These are phyloP conservation scores for Cinclus cinclus DNA, from an alignment of 2,113 vertebrate genomes.

Conservation along the genomic window DNA sequence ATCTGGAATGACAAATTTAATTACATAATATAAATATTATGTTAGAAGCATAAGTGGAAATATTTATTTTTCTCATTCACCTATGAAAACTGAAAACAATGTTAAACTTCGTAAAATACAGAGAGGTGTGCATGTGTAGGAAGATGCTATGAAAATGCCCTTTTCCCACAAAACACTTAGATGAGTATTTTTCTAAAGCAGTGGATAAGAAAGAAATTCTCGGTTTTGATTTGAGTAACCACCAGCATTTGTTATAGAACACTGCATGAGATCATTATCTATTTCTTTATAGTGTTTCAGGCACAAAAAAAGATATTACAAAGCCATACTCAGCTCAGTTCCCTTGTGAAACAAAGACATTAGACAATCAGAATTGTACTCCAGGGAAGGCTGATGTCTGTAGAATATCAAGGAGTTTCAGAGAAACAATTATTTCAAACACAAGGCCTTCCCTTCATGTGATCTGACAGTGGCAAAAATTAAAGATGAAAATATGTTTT, in stretches of 20 bases:
- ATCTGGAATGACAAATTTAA: neutral
- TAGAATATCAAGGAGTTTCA: slow-evolving; percentile 69
- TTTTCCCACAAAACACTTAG: neutral
- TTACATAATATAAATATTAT: slow-evolving; percentile 30
- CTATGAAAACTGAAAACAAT: neutral
- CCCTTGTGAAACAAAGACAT: slow-evolving; percentile 60
- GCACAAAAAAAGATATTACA: slow-evolving; percentile 54
- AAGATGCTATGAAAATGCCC: slow-evolving; percentile 17
- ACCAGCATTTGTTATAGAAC: neutral
- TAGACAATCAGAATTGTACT: slow-evolving; percentile 46
- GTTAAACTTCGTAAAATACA: slow-evolving; percentile 58
- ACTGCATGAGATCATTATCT: slow-evolving; percentile 30
- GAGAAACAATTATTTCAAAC: slow-evolving; percentile 37
- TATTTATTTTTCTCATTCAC: slow-evolving; percentile 30
- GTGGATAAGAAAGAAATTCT: slow-evolving; percentile 42
- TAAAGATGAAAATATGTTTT: slow-evolving; percentile 40
- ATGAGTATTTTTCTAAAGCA: slow-evolving; percentile 1
- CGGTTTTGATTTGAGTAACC: slow-evolving; percentile 36
- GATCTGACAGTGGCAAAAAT: slow-evolving; percentile 45
- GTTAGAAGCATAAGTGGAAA: neutral
- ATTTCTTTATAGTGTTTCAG: slow-evolving; percentile 56
- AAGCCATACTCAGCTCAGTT: slow-evolving; percentile 45
- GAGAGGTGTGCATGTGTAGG: neutral
- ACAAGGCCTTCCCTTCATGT: slow-evolving; percentile 36
- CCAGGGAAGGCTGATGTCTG: slow-evolving; percentile 44